These are phyloP conservation scores for Dryoscopus gambensis DNA, from an alignment of 2,113 vertebrate genomes.

Conservation along the genomic window DNA sequence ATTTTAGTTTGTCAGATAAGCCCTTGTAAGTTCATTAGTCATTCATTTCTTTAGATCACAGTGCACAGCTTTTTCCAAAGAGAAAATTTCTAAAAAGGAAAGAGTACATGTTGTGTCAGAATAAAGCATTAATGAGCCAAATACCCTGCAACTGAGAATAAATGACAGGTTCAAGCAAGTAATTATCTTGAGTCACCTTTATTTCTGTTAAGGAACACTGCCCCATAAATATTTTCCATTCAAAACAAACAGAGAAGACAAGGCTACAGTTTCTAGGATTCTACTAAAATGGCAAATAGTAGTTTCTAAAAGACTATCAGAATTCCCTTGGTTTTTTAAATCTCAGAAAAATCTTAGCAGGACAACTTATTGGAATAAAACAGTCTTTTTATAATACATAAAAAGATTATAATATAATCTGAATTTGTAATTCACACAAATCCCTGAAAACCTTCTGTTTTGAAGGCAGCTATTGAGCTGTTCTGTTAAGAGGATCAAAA, in stretches of 20 bases:
- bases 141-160: not conserved
- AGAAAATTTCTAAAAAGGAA: not conserved
- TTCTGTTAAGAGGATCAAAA: no score
- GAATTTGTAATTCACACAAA: no score
- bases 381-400: not conserved
- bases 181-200: not conserved
- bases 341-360: not conserved
- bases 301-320: not conserved
- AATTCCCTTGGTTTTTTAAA: not conserved
- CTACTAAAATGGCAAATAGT: not conserved
- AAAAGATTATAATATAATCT: no score
- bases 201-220: not conserved
- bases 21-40: not conserved
- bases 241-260: not conserved
- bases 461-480: no score
- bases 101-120: not conserved
- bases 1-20: not conserved
- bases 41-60: not conserved
- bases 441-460: no score
- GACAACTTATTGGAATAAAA: not conserved
- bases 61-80: not conserved
- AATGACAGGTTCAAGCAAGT: conserved; percentile 7
- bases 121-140: not conserved
- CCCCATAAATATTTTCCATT: not conserved
- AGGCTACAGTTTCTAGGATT: not conserved